Evolutionary conservation across 2,797 vertebrate species (phyloP).

Genomic region (Erpetoichthys calabaricus): DNA sequence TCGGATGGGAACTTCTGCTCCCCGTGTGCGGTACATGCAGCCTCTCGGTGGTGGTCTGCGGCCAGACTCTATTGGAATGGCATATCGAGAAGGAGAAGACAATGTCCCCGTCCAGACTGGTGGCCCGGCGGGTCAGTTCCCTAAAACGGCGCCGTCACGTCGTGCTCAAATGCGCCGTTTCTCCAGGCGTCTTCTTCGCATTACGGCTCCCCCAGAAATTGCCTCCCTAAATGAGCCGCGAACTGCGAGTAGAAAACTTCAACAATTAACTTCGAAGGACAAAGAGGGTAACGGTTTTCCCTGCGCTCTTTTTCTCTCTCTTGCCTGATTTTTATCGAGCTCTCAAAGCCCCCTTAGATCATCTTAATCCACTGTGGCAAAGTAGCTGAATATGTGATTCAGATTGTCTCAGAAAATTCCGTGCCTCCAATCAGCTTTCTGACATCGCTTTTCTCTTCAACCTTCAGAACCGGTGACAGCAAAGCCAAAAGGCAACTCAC

Average conservation of each 20-base stretch:
- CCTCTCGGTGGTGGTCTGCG: too few species aligned
- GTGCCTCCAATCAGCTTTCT: slow-evolving; percentile 78
- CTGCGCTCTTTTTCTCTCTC: slow-evolving; percentile 45
- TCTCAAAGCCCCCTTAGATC: slow-evolving; percentile 79
- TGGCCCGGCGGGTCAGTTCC: too few species aligned
- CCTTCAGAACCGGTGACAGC: slow-evolving; percentile 81
- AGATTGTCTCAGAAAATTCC: slow-evolving; percentile 78
- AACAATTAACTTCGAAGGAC: slow-evolving; percentile 83
- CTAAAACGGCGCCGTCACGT: too few species aligned
- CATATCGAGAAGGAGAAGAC: too few species aligned
- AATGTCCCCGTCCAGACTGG: too few species aligned
- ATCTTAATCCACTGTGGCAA: slow-evolving; percentile 88
- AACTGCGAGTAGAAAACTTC: slow-evolving; percentile 40
- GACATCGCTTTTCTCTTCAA: slow-evolving; percentile 74
- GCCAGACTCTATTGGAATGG: too few species aligned
- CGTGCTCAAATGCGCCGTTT: too few species aligned
- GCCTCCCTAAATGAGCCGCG: too few species aligned
- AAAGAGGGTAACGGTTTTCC: slow-evolving; percentile 76
- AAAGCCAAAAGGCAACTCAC: slow-evolving; percentile 78
- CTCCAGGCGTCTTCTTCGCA: too few species aligned
- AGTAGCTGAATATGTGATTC: slow-evolving; percentile 86
- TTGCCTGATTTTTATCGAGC: slow-evolving; percentile 78
- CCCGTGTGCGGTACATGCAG: too few species aligned
- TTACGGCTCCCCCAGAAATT: too few species aligned
- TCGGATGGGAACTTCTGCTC: too few species aligned